Conservation (phyloP, 1,140 invertebrate species). For the Drosophila simulans region DNA sequence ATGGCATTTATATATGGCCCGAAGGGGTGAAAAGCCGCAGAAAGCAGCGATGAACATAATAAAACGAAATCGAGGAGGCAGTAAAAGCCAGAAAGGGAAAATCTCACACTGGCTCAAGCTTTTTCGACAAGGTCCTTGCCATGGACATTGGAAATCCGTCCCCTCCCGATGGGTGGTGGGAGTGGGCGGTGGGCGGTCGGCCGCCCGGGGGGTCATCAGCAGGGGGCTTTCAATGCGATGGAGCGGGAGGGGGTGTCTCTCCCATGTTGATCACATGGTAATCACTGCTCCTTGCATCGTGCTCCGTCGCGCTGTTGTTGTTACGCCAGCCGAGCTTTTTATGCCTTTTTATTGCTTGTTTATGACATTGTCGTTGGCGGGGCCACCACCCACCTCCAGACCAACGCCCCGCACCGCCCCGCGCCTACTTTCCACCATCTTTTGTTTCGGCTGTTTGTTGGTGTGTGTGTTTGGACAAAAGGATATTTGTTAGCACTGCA, state of each 20-base stretch:
- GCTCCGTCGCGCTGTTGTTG: constrained; percentile 28
- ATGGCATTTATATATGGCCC: constrained; percentile 1
- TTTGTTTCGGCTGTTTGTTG: constrained; percentile 37
- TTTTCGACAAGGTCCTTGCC: constrained; percentile 8
- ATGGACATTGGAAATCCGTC: constrained; percentile 5
- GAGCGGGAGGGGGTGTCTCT: neutral
- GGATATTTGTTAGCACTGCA: constrained; percentile 55
- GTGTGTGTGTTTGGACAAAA: constrained; percentile 54
- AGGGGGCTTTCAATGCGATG: neutral
- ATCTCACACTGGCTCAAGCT: constrained; percentile 8
- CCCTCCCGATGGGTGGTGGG: neutral
- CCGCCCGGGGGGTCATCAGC: constrained; percentile 1
- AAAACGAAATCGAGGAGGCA: neutral
- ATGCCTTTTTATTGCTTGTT: constrained; percentile 80
- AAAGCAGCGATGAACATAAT: neutral
- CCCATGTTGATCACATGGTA: constrained; percentile 80
- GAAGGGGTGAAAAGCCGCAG: constrained; percentile 12
- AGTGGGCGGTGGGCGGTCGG: constrained; percentile 1
- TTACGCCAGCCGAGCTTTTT: constrained; percentile 53
- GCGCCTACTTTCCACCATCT: constrained; percentile 3
- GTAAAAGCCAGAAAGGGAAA: constrained; percentile 11
- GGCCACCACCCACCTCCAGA: neutral
- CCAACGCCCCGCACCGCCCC: too few species aligned
- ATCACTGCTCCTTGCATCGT: constrained; percentile 58
- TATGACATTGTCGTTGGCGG: constrained; percentile 65